These are phyloP conservation scores for Imbricaverruca yamaguchii DNA, from an alignment of 2,888 invertebrate genomes.

Conservation along the genomic window DNA sequence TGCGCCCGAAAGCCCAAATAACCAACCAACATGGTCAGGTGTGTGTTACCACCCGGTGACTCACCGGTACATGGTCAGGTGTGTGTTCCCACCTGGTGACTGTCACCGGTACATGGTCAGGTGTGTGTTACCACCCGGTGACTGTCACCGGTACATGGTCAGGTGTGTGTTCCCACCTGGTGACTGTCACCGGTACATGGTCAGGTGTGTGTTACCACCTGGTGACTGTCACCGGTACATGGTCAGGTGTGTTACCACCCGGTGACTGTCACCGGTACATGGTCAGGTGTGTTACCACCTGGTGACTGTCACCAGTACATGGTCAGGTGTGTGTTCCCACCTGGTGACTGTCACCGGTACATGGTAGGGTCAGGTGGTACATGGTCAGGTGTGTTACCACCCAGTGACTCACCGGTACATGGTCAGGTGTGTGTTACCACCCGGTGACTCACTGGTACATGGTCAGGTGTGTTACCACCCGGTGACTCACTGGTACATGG, in stretches of 20 bases:
- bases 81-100: not conserved
- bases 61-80: not conserved
- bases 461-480: not conserved
- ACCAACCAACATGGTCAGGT: too few relatives aligned
- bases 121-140: not conserved
- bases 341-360: too few relatives aligned
- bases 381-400: not conserved
- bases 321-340: not conserved
- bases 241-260: not conserved
- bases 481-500: too few relatives aligned
- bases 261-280: too few relatives aligned
- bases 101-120: not conserved
- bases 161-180: not conserved
- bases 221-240: too few relatives aligned
- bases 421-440: not conserved
- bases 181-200: too few relatives aligned
- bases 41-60: not conserved
- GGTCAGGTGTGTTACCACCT: not conserved
- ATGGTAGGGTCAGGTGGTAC: too few relatives aligned
- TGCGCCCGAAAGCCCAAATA: too few relatives aligned
- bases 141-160: not conserved
- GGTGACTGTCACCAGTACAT: too few relatives aligned
- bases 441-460: too few relatives aligned
- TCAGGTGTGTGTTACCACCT: not conserved
- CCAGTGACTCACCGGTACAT: too few relatives aligned